Evolutionary conservation across 2,888 invertebrate genomes (phyloP).

Genomic region (Microctonus aethiopoides): DNA sequence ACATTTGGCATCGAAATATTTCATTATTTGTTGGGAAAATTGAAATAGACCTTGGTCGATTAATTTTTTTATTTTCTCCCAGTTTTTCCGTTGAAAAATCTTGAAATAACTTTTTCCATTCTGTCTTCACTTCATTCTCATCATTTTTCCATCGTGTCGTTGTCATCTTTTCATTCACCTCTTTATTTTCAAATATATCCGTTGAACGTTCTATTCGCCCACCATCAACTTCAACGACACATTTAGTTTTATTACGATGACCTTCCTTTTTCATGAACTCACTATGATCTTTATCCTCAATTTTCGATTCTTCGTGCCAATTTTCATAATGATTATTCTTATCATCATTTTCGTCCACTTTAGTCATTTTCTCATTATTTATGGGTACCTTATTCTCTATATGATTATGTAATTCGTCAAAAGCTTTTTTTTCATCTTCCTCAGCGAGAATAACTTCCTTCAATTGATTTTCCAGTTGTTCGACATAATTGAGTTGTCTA

Average conservation of each 20-base stretch:
- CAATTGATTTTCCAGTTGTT: constrained; percentile 55
- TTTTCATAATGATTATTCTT: constrained; percentile 40
- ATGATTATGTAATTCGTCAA: constrained; percentile 46
- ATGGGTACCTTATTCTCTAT: constrained; percentile 11
- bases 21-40: constrained; percentile 72
- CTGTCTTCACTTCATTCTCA: not conserved
- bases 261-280: constrained; percentile 48
- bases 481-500: constrained; percentile 56
- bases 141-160: constrained; percentile 15
- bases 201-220: constrained; percentile 45
- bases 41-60: constrained; percentile 40
- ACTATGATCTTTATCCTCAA: constrained; percentile 40
- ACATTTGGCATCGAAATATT: constrained; percentile 83
- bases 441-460: constrained; percentile 56
- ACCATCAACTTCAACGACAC: constrained; percentile 39
- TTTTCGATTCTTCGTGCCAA: constrained; percentile 51
- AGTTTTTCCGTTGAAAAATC: not conserved
- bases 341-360: not conserved
- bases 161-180: constrained; percentile 37
- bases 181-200: constrained; percentile 41
- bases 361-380: not conserved
- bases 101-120: constrained; percentile 28
- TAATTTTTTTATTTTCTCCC: not conserved
- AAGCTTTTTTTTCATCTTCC: constrained; percentile 53
- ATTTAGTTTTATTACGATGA: constrained; percentile 42